Evolutionary conservation across 2,888 invertebrate genomes (phyloP).

Genomic region (Dasysyrphus tricinctus): DNA sequence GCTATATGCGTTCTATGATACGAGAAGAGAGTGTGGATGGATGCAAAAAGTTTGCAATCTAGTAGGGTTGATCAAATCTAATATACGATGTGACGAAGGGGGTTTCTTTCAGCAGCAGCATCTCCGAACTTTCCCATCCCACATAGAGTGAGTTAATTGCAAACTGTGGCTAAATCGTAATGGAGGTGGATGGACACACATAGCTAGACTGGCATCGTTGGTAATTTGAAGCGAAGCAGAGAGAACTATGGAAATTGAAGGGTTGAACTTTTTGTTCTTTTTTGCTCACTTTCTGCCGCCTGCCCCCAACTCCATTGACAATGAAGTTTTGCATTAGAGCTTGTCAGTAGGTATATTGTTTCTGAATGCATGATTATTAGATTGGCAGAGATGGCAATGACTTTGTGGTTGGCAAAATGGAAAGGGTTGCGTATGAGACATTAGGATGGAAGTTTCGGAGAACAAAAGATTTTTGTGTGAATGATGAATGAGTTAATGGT

Average conservation of each 20-base stretch:
- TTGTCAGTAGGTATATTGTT: constrained; percentile 56
- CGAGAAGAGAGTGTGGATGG: constrained; percentile 1
- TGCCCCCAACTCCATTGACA: constrained; percentile 10
- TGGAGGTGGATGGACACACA: constrained; percentile 48
- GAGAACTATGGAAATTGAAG: constrained; percentile 65
- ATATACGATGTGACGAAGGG: constrained; percentile 75
- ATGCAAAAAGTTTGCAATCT: constrained; percentile 75
- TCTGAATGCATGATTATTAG: constrained; percentile 70
- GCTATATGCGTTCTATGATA: too few species aligned
- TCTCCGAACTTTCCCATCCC: constrained; percentile 33
- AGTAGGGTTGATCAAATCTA: constrained; percentile 68
- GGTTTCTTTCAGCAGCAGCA: constrained; percentile 32
- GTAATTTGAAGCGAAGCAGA: constrained; percentile 55
- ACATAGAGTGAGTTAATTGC: constrained; percentile 66
- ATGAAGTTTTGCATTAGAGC: constrained; percentile 71
- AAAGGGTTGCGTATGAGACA: constrained; percentile 54
- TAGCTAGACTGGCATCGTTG: constrained; percentile 51
- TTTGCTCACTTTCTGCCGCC: constrained; percentile 2
- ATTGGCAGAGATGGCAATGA: constrained; percentile 70
- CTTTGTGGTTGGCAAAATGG: constrained; percentile 49
- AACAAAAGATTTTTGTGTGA: constrained; percentile 56
- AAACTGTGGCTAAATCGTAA: constrained; percentile 42
- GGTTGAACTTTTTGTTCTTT: constrained; percentile 53
- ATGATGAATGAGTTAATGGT: constrained; percentile 74
- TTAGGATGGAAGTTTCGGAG: neutral